Evolutionary conservation across 2,888 invertebrate species (phyloP).

Genomic region (Protophormia terraenovae): DNA sequence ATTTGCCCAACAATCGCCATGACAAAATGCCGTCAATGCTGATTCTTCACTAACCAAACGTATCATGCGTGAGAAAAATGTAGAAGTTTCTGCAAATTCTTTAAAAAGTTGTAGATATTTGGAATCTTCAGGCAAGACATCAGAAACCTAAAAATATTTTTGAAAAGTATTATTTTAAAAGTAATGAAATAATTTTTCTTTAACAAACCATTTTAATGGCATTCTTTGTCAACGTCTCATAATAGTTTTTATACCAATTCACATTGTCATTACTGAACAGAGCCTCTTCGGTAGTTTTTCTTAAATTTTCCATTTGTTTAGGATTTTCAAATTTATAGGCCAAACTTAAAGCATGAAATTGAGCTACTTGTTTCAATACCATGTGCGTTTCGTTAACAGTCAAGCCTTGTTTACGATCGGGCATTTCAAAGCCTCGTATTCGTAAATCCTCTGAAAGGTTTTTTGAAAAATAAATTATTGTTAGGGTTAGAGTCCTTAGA

Average conservation of each 20-base stretch:
- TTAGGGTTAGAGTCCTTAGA: too few relatives aligned
- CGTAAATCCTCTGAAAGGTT: constrained; percentile 83
- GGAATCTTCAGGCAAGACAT: constrained; percentile 78
- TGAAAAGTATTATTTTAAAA: background rate
- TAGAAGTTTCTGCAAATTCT: constrained; percentile 84
- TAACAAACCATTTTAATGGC: constrained; percentile 85
- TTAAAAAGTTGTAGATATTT: constrained; percentile 84
- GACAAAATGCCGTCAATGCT: constrained; percentile 86
- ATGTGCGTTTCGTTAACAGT: constrained; percentile 84
- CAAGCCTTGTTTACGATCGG: constrained; percentile 84
- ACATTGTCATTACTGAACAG: constrained; percentile 86
- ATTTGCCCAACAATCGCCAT: constrained; percentile 90
- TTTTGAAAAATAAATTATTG: too few relatives aligned
- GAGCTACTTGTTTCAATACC: constrained; percentile 84
- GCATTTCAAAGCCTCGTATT: constrained; percentile 84
- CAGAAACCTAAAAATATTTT: constrained; percentile 78
- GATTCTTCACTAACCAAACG: constrained; percentile 84
- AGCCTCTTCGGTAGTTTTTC: constrained; percentile 82
- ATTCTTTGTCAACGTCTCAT: constrained; percentile 85
- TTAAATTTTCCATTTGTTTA: constrained; percentile 83
- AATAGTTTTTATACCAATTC: constrained; percentile 87
- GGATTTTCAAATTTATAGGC: constrained; percentile 84
- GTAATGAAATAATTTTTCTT: background rate
- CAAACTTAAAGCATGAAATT: constrained; percentile 85
- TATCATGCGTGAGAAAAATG: constrained; percentile 87